Evolutionary conservation across 30 jellyfish, hydroid and myxozoan genomes (phyloP), one percentile per base, ranked within the genome.

Genomic region (Morbakka virulenta): DNA sequence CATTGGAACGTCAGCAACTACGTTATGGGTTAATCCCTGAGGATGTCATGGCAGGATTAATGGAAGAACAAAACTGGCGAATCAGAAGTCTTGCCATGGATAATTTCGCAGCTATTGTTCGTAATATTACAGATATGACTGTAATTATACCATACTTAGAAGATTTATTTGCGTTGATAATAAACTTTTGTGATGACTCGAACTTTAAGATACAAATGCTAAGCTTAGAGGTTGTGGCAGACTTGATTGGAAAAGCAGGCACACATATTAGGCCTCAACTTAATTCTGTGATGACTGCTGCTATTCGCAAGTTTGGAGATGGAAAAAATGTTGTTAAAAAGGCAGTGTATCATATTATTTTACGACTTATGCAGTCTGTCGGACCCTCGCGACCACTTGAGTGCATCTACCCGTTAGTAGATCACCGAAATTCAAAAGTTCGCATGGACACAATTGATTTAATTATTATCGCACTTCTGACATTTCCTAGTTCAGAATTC

Each of bases 401-500:
- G 67, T 50, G 74, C 25, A 35, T 91, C 69, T 53, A 81, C 50
- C 95, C 98, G 17, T 28, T 49, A 26, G 49, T 91, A 17, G 68
- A 32, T 21, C 89, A 91, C 62, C 76, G 86, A 51, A 91, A 74
- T 61, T 71, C 98, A 14, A 81, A 91, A 51, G 79, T 82, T 0
- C 83, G 96, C 24, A 95, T 83, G 57, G 98, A 84, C 23, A 68
- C 80, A 1, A 31, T 91, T 1, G 84, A 91, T 53, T 72, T 91
- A 79, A 74, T 91, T 28, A 91, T 86, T 32, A 93, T 89, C 11
- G 98, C 95, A 1, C 50, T 91, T 77, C 64, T 91, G 68, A 91
- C 94, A 25, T 91, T 91, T 57, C 98, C 98, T 1, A 80, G 95
- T 28, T 83, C 95, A 0, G 95, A 83, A 25, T 91, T 91, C 74